Evolutionary conservation across 2,113 vertebrate genomes (phyloP), one percentile per base, ranked within the genome.

Genomic region (Thryonomys swinderianus): DNA sequence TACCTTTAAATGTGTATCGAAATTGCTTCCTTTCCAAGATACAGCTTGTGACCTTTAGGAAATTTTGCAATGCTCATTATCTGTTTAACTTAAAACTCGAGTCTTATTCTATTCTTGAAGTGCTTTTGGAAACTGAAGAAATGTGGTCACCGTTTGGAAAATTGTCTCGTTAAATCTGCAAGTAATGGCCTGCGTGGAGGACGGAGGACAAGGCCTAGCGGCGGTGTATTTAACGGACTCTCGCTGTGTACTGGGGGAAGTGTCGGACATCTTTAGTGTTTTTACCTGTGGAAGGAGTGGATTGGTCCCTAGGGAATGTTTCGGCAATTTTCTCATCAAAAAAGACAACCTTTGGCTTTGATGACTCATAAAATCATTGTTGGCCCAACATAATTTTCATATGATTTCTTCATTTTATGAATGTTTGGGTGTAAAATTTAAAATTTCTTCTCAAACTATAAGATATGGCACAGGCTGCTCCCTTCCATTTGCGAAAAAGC

Each of bases 21-120:
- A 16, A 42, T 88, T 42, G 57, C 61, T 74, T 81, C 51, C 34
- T 78, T 79, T 66, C 80, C 30, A 18, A 71, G 32, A 45, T 92
- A 6, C 30, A 51, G 25, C 20, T 21, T 62, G n/a, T 27, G 85
- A 95, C 93, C 88, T 96, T 79, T 67, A 30, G 73, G 64, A 86
- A 55, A 48, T 88, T 37, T 69, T 3, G 4, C 69, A 9, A 27
- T 21, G 37, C 25, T 95, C 30, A 25, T 95, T 82, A 78, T 45
- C 82, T 57, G 13, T 37, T 92, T 84, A 30, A 61, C 64, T 76
- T 55, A 57, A 76, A 94, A 76, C 42, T 7, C 10, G 34, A 90
- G 42, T 51, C 13, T 5, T n/a, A 23, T 7, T 53, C 82, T 62
- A 76, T 85, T 76, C 71, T 51, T 32, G 53, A 51, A 79, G 45